Evolutionary conservation across 2,113 vertebrate genomes (phyloP), one percentile per base, ranked within the genome.

Genomic region (Cebidichthys violaceus): DNA sequence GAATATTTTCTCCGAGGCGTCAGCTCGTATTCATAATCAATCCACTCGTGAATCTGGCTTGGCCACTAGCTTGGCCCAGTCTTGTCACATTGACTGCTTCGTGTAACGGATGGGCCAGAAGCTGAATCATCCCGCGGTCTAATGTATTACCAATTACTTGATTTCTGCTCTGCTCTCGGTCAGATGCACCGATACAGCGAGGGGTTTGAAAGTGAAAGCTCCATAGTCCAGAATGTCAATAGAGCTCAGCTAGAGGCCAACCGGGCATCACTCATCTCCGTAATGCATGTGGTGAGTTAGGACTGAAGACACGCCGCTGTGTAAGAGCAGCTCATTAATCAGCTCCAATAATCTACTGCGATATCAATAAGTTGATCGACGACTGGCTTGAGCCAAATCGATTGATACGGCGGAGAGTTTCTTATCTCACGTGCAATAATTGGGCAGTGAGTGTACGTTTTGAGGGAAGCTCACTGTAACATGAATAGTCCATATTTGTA

Each of bases 81-180:
- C 18, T 5, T n/a, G 79, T 79, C 77, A 27, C 70, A 27, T 69
- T 4, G 71, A 24, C 69, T 45, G 66, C 65, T 81, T 37, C 39
- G 24, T 69, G 22, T 83, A 86, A 89, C 59, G 65, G 75, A 90
- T 83, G 64, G 55, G 57, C 57, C 70, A 55, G 73, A 57, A 69
- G 72, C 67, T 18, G 79, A 83, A 86, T 85, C 77, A 43, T 70
- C 71, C 69, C 3, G 66, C 18, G 14, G 60, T 70, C 78, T 78
- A 76, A 85, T 85, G 85, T 73, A 52, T 83, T 88, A 86, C 84
- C 86, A 88, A 88, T 92, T 86, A 88, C 83, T 83, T 75, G 86
- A 84, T 86, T 88, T 65, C 81, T 80, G 75, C 60, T 77, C 3
- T 1, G 9, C 69, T 75, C 54, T 50, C 24, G 10, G 78, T 70